These are phyloP conservation scores for Amniataba percoides DNA, from an alignment of 2,797 vertebrate species.

Conservation along the genomic window DNA sequence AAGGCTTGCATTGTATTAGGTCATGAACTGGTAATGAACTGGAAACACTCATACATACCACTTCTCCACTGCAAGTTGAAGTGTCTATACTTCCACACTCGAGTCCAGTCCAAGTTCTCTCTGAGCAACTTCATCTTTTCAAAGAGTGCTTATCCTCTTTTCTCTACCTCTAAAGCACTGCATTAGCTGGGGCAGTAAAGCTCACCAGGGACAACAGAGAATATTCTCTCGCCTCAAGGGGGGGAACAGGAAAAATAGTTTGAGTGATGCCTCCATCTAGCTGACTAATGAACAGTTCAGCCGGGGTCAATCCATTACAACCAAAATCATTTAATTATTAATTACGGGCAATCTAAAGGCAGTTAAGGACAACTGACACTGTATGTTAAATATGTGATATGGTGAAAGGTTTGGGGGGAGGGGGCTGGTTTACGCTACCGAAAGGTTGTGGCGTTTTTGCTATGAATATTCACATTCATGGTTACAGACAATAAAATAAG, in stretches of 20 bases:
- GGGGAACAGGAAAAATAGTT: slow-evolving; percentile 85
- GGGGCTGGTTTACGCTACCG: slow-evolving; percentile 20
- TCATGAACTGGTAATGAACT: slow-evolving; percentile 1
- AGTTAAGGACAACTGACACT: slow-evolving; percentile 91
- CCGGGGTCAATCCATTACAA: slow-evolving; percentile 98
- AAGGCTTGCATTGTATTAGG: not conserved
- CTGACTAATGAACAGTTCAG: slow-evolving; percentile 98
- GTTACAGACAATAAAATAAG: not conserved
- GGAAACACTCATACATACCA: not conserved
- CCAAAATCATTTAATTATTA: slow-evolving; percentile 98
- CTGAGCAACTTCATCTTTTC: slow-evolving; percentile 31
- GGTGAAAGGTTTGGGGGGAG: slow-evolving; percentile 28
- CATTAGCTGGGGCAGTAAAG: slow-evolving; percentile 78
- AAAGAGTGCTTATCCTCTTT: slow-evolving; percentile 50
- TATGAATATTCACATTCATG: slow-evolving; percentile 83
- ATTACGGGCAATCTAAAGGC: slow-evolving; percentile 94
- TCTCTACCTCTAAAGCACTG: slow-evolving; percentile 68
- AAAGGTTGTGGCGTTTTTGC: slow-evolving; percentile 85
- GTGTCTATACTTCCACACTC: not conserved
- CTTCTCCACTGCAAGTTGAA: slow-evolving; percentile 3
- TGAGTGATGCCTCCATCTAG: slow-evolving; percentile 95
- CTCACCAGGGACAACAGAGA: slow-evolving; percentile 53
- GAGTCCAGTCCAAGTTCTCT: slow-evolving; percentile 30
- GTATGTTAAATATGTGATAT: slow-evolving; percentile 92
- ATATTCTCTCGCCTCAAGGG: slow-evolving; percentile 65